Conservation (phyloP, 2,113 vertebrate genomes). For the Bubo blakistoni region DNA sequence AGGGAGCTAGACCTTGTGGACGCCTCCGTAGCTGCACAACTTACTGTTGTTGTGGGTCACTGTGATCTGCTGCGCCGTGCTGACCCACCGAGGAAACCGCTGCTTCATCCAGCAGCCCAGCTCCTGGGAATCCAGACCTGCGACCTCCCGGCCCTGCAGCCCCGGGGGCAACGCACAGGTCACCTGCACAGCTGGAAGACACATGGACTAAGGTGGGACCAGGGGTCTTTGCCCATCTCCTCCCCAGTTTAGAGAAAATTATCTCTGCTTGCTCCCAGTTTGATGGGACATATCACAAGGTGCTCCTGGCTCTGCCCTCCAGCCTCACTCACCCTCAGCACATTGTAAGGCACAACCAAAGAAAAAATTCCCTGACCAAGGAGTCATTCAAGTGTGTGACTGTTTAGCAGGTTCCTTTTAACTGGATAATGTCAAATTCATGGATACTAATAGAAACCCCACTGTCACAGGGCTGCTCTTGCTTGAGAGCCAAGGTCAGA, state of each 20-base stretch:
- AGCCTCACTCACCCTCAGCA: background rate
- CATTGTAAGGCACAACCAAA: background rate
- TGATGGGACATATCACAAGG: background rate
- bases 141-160: background rate
- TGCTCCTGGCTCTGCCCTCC: background rate
- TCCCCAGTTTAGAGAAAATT: background rate
- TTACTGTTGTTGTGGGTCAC: constrained; percentile 36
- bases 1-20: background rate
- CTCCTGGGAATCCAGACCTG: constrained; percentile 3
- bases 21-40: background rate
- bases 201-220: background rate
- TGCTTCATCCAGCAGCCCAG: constrained; percentile 18
- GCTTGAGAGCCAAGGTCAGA: background rate
- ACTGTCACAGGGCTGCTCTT: background rate
- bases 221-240: background rate
- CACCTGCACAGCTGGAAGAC: constrained; percentile 41
- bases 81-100: background rate
- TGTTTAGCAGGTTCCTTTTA: background rate
- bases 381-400: background rate
- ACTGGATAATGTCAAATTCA: background rate
- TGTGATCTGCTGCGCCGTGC: background rate
- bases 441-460: background rate
- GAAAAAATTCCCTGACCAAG: background rate
- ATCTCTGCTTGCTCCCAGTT: background rate
- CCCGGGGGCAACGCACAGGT: background rate